A percentile compares a stretch with the other conserved stretches of the same genome.
phyloP scores from a whole-genome alignment of 2,888 invertebrate species.

The Ornithoptera alexandrae region DNA sequence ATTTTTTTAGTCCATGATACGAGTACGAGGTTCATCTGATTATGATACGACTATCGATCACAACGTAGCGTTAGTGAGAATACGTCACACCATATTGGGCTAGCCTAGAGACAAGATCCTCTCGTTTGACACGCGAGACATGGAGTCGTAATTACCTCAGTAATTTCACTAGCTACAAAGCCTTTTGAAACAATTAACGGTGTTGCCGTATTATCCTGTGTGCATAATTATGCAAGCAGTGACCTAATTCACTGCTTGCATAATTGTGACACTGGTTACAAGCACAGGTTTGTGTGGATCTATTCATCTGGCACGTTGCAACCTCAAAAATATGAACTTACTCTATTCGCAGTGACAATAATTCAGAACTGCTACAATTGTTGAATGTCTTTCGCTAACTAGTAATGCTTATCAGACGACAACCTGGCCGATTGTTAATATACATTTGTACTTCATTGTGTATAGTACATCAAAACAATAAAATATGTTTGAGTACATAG shows the following conservation, averaged over 20 bases:
- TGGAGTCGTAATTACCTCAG: no score
- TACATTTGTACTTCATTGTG: conserved; percentile 34
- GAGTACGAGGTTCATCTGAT: no score
- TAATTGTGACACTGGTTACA: not conserved
- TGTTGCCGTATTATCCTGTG: not conserved
- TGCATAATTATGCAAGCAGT: no score
- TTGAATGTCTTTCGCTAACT: conserved; percentile 48
- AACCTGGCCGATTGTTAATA: conserved; percentile 42
- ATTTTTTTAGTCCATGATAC: no score
- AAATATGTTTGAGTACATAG: not conserved
- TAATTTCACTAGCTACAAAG: no score
- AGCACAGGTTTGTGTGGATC: conserved; percentile 12
- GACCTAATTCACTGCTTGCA: not conserved
- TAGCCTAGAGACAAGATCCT: no score
- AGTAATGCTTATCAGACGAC: conserved; percentile 49
- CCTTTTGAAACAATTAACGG: not conserved
- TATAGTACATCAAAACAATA: not conserved
- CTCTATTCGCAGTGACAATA: conserved; percentile 47
- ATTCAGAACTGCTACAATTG: conserved; percentile 39
- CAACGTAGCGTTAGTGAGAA: no score
- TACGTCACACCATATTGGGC: no score
- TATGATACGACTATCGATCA: no score
- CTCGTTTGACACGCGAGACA: no score
- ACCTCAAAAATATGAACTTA: conserved; percentile 50
- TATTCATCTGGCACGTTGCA: conserved; percentile 46